Base-by-base conservation (phyloP, 2,113 vertebrate genomes). In the Rhabdornis inornatus region DNA sequence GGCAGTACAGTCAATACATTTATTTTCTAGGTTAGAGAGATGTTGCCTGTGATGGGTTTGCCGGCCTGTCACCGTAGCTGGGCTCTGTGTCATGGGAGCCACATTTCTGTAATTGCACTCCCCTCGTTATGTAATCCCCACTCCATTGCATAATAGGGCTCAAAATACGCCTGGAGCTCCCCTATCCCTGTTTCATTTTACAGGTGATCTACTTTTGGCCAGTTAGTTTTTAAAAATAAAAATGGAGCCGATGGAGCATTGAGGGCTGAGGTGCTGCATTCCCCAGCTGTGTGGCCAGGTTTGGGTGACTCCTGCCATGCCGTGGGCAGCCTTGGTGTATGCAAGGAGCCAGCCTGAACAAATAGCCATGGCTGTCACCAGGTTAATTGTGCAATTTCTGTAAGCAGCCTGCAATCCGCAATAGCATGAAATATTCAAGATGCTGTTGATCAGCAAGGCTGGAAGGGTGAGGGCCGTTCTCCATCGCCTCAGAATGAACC, bases 211-310 rank as follows among this genome's bases (percentile, higher is more conserved):
- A 66, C 78, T 94, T 82, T 37, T 31, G 74, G 35, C 61, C 14
- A 5, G 45, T 27, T 56, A 17, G 2, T 70, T 59, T 71, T 55
- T 27, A 8, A 5, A 44, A 45, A 53, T 24, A 7, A n/a, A 64
- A 88, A 28, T 0, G 9, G 45, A 76, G 50, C 25, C 0, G 0
- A 7, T 0, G 1, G 23, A 64, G 21, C 1, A 0, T 7, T 2
- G 7, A 10, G 52, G 61, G 70, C 44, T 1, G 10, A 40, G 69
- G 61, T 1, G 4, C 71, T 40, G 56, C 30, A 0, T 63, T 81
- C 37, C 64, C 68, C 35, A 17, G 74, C 79, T 24, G 21, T 5
- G 1, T 44, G 76, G 19, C 60, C 68, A 11, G 22, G 25, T 80
- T 56, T 25, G 40, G 60, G 35, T 81, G 42, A 18, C 69, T 88